These are phyloP conservation scores for Pteruthius melanotis DNA, from an alignment of 2,113 vertebrate species.

Conservation along the genomic window DNA sequence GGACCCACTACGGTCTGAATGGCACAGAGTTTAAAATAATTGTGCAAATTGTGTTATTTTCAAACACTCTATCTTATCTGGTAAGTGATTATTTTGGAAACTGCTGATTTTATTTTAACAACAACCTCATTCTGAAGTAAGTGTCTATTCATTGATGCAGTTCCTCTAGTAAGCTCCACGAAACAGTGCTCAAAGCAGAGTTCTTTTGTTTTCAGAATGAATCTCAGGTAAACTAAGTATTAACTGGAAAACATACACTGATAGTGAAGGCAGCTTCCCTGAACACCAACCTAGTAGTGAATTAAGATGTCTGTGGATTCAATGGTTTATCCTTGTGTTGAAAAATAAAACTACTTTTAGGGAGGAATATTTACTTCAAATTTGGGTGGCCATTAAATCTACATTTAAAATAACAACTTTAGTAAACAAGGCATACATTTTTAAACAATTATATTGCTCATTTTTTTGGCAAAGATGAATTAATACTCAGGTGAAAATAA, in stretches of 20 bases:
- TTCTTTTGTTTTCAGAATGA: background rate
- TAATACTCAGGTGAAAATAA: conserved; percentile 50
- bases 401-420: conserved; percentile 3
- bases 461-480: conserved; percentile 7
- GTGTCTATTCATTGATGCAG: background rate
- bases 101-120: background rate
- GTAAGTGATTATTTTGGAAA: background rate
- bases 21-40: conserved; percentile 19
- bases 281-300: background rate
- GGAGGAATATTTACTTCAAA: conserved; percentile 9
- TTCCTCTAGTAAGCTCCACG: background rate
- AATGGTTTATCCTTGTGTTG: background rate
- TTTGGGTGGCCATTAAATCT: conserved; percentile 35
- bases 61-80: background rate
- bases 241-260: background rate
- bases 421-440: conserved; percentile 39
- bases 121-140: background rate
- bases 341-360: conserved; percentile 15
- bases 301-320: background rate
- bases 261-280: background rate
- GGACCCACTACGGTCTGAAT: background rate
- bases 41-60: background rate
- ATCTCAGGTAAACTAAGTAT: background rate
- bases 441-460: conserved; percentile 51
- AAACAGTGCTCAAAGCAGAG: background rate